These are phyloP conservation scores for Sandelia bainsii DNA, from an alignment of 2,797 vertebrate genomes.

Conservation along the genomic window DNA sequence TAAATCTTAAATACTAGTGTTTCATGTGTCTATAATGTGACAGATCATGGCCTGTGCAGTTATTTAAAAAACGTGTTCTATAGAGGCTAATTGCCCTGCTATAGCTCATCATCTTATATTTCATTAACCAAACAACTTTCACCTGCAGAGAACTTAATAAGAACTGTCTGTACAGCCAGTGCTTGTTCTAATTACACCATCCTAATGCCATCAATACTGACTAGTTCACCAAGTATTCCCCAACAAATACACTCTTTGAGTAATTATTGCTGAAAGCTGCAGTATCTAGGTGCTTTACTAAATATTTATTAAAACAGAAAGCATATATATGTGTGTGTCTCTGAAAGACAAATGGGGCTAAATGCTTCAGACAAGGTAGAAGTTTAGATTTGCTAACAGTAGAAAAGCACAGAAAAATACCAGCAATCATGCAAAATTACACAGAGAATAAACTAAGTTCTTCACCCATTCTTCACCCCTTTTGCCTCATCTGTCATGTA, in stretches of 20 bases:
- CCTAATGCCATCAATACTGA: neutral
- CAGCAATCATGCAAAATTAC: neutral
- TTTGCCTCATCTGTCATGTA: slow-evolving; percentile 21
- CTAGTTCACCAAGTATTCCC: neutral
- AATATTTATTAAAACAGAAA: no score
- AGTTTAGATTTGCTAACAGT: neutral
- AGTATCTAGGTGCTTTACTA: neutral
- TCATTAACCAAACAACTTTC: no score
- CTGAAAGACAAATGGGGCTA: neutral
- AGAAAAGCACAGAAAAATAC: neutral
- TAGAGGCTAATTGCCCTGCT: no score
- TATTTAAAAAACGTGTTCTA: no score
- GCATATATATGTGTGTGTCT: no score
- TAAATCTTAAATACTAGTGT: neutral
- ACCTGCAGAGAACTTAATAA: no score
- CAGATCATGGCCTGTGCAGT: no score
- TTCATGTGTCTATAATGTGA: slow-evolving; percentile 3
- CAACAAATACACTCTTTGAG: neutral
- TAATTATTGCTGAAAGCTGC: neutral
- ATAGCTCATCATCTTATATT: no score
- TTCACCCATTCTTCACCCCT: slow-evolving; percentile 7
- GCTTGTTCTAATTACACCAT: no score
- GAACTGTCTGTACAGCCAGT: no score
- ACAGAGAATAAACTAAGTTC: slow-evolving; percentile 12
- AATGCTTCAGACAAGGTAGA: neutral